These are phyloP conservation scores for Drosophila jambulina DNA, from an alignment of 1,140 invertebrate species.

Conservation along the genomic window DNA sequence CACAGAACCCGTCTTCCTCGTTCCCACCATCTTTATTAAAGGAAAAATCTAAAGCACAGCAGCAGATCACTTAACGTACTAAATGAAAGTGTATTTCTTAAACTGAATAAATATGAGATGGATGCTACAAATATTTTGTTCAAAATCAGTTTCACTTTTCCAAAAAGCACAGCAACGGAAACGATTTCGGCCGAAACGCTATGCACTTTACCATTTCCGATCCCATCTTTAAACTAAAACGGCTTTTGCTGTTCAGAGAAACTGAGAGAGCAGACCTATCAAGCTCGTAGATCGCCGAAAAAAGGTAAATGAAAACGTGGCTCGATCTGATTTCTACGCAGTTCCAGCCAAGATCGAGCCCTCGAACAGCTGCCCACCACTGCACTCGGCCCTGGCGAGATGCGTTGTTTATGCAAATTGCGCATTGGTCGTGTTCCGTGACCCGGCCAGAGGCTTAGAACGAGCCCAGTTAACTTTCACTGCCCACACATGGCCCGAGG, in stretches of 20 bases:
- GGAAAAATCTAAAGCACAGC: neutral
- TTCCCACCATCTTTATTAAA: neutral
- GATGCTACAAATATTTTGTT: neutral
- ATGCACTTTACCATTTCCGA: conserved; percentile 23
- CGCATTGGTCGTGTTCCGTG: conserved; percentile 17
- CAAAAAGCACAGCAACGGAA: neutral
- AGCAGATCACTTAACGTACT: neutral
- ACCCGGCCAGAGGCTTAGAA: conserved; percentile 61
- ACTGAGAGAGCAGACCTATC: neutral
- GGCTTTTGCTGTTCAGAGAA: neutral
- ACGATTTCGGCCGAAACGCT: neutral
- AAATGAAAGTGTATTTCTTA: neutral
- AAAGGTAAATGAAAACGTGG: conserved; percentile 6
- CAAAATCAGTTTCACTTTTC: neutral
- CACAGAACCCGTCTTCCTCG: neutral
- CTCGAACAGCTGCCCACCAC: conserved; percentile 19
- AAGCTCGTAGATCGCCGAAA: conserved; percentile 1
- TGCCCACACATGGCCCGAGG: conserved; percentile 47
- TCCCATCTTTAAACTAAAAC: neutral
- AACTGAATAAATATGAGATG: no score
- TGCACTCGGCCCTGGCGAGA: conserved; percentile 20
- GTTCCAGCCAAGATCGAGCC: conserved; percentile 20
- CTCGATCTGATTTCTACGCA: conserved; percentile 57
- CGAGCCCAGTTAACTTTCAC: conserved; percentile 63
- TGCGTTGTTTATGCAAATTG: conserved; percentile 67